phyloP scores from a whole-genome alignment of 64 coral and sea anemone genomes.

The Actinia equina region DNA sequence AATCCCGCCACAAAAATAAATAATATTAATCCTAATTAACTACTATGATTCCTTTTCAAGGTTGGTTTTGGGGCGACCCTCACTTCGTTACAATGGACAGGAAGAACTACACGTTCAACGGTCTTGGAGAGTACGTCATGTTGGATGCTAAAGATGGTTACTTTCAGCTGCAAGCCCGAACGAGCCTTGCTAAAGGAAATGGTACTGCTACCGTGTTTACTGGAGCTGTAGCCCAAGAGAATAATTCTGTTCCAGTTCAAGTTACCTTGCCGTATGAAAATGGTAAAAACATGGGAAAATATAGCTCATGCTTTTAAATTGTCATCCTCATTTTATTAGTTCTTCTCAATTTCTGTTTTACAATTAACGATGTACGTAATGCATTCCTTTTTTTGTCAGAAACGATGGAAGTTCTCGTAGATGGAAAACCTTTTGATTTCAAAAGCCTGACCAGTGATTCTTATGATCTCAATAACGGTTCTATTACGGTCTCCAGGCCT shows the following conservation, averaged over 20 bases:
- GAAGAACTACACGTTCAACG: slow-evolving; percentile 38
- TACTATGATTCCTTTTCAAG: not conserved
- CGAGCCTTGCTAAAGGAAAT: slow-evolving; percentile 13
- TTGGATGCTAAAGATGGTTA: slow-evolving; percentile 13
- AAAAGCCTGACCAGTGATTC: not conserved
- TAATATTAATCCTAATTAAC: too few relatives aligned
- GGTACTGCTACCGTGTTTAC: slow-evolving; percentile 24
- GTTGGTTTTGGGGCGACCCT: slow-evolving; percentile 43
- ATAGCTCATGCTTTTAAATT: too few relatives aligned
- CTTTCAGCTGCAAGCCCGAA: slow-evolving; percentile 39
- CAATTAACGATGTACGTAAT: too few relatives aligned
- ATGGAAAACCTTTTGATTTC: not conserved
- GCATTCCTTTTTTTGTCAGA: not conserved
- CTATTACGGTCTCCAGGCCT: slow-evolving; percentile 8
- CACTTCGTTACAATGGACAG: slow-evolving; percentile 43
- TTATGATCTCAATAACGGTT: not conserved
- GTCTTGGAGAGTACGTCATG: slow-evolving; percentile 32
- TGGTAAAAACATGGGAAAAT: not conserved
- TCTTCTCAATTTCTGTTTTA: too few relatives aligned
- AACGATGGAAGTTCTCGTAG: slow-evolving; percentile 13
- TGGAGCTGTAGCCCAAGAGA: slow-evolving; percentile 33
- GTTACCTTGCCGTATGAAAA: not conserved
- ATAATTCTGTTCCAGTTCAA: slow-evolving; percentile 17
- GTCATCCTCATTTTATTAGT: too few relatives aligned
- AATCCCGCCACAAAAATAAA: too few relatives aligned